Evolutionary conservation across 2,113 vertebrate species (phyloP), one percentile per base, ranked within the genome.

Genomic region (Halcyon senegalensis): DNA sequence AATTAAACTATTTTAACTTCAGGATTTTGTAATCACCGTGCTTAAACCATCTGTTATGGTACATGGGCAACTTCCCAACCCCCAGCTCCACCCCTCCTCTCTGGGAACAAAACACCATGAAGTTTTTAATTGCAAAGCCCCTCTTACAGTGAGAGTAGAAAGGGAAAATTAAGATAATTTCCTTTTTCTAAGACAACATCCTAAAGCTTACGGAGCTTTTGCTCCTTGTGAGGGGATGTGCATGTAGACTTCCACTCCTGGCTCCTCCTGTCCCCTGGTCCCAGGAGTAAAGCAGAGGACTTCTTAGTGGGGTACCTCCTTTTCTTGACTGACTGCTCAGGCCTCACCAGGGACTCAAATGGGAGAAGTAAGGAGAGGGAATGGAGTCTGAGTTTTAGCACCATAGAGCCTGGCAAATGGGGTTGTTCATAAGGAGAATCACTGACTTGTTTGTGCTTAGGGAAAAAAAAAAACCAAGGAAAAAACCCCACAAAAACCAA

Each of bases 1-100:
- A 99, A 99, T 99, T 99, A 99, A 99, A 99, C 99, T 99, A 99
- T 99, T 99, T 99, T 99, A 99, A 99, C 98, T 98, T 98, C 98
- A 98, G 98, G 98, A 99, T 99, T 99, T 99, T 99, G 99, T 99
- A 99, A 99, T 99, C 99, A 99, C 98, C 93, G 97, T 98, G 98
- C 98, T 98, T 98, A 98, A 98, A 97, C 99, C 99, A 99, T 99
- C 99, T 99, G 99, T 99, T 98, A 98, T 97, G 96, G 98, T 95
- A 93, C 97, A 96, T 96, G 81, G 88, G 79, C 30, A 87, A 98
- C 79, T 87, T 91, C 81, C 89, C 89, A 84, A 81, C 92, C 96
- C 95, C 73, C 95, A 51, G 37, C 83, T 81, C 87, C 31, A 93
- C 94, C 93, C 76, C 95, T 89, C 73, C 70, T 81, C 87, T 94